Conservation (phyloP, 1,140 invertebrate genomes). For the Frieseomelitta varia region DNA sequence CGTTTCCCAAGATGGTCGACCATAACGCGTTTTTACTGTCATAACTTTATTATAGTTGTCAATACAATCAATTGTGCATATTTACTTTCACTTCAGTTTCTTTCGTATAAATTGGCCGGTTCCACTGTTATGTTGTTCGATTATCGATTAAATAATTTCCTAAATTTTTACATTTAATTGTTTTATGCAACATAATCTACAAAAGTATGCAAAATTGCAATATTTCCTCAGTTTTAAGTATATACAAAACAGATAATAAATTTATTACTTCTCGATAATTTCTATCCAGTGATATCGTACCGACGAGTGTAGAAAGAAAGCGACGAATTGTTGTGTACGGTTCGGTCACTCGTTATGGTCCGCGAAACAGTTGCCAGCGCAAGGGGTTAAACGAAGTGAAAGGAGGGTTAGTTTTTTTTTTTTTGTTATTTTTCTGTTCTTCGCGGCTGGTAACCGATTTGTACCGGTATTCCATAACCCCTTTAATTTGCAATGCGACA, state of each 20-base stretch:
- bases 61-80: not conserved
- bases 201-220: too few species aligned
- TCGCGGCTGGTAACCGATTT: not conserved
- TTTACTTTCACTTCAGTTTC: not conserved
- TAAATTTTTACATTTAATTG: not conserved
- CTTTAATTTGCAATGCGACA: conserved; percentile 13
- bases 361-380: too few species aligned
- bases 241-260: too few species aligned
- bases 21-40: not conserved
- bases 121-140: not conserved
- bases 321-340: too few species aligned
- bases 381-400: not conserved
- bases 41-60: not conserved
- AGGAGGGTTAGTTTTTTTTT: too few species aligned
- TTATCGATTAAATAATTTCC: not conserved
- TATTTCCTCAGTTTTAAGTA: too few species aligned
- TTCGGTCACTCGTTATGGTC: too few species aligned
- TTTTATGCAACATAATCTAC: not conserved
- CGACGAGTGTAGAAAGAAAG: too few species aligned
- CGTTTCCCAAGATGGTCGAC: not conserved
- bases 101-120: not conserved
- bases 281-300: too few species aligned
- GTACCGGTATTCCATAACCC: not conserved
- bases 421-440: too few species aligned
- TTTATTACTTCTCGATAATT: too few species aligned